Evolutionary conservation across 2,888 invertebrate genomes (phyloP).

Genomic region (Doris montereyensis): DNA sequence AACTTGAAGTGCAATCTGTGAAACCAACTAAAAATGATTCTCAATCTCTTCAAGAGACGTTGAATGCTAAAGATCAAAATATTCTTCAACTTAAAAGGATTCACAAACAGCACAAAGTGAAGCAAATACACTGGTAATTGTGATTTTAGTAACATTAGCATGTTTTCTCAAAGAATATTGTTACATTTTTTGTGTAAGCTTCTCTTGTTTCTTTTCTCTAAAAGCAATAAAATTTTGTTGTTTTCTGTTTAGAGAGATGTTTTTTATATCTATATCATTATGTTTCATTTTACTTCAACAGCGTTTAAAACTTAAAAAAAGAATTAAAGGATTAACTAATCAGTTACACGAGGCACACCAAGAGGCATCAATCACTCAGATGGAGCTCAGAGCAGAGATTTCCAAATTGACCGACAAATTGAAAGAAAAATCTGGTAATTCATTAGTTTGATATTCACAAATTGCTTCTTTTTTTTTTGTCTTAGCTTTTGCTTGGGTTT

Average conservation of each 20-base stretch:
- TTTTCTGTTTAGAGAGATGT: background rate
- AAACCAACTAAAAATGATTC: conserved; percentile 28
- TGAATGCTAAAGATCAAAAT: conserved; percentile 61
- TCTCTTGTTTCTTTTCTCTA: background rate
- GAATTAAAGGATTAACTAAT: conserved; percentile 52
- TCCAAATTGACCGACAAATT: no score
- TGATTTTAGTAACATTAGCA: no score
- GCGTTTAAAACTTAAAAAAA: conserved; percentile 57
- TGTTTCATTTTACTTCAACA: conserved; percentile 44
- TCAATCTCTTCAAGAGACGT: conserved; percentile 51
- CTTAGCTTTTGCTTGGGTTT: no score
- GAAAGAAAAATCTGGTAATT: no score
- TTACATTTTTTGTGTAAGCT: no score
- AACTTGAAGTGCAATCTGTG: conserved; percentile 32
- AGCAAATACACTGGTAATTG: conserved; percentile 56
- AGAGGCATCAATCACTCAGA: conserved; percentile 58
- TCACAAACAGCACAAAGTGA: conserved; percentile 51
- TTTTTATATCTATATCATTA: background rate
- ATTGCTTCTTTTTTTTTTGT: no score
- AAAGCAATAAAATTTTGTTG: background rate
- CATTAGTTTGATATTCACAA: no score
- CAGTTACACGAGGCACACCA: conserved; percentile 62
- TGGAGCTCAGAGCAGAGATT: conserved; percentile 60
- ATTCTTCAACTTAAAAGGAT: conserved; percentile 60
- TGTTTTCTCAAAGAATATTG: background rate